Percentiles rank a stretch among this genome's conserved stretches.
These are phyloP conservation scores for Drosophila erecta DNA, from an alignment of 1,140 invertebrate species.

Conservation along the genomic window DNA sequence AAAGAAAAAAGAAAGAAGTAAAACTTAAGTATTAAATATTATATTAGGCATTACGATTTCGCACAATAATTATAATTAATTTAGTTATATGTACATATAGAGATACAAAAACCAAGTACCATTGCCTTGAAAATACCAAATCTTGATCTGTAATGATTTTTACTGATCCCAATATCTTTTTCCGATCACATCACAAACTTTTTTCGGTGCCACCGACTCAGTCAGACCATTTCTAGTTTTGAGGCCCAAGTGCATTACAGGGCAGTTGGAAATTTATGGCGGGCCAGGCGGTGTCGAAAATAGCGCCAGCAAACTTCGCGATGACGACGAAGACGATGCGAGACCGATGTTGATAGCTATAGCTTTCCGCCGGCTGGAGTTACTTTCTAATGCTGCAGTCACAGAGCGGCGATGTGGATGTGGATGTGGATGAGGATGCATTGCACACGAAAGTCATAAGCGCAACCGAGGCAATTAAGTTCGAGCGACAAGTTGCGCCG, in stretches of 20 bases:
- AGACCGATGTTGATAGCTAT: constrained; percentile 67
- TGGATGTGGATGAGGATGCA: constrained; percentile 67
- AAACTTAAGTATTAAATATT: no score
- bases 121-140: background rate
- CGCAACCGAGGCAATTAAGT: constrained; percentile 80
- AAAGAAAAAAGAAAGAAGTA: background rate
- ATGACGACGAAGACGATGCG: constrained; percentile 46
- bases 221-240: constrained; percentile 63
- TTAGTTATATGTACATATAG: no score
- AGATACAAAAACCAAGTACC: background rate
- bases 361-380: constrained; percentile 62
- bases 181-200: background rate
- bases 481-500: constrained; percentile 80
- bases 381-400: constrained; percentile 75
- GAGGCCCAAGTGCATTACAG: constrained; percentile 56
- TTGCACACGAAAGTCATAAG: constrained; percentile 82
- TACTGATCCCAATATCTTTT: background rate
- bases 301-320: constrained; percentile 61
- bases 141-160: background rate
- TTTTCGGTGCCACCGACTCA: constrained; percentile 9
- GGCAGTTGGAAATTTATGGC: constrained; percentile 79
- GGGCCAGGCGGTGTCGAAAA: constrained; percentile 76
- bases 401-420: constrained; percentile 33
- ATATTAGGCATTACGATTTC: no score
- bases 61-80: no score